A percentile compares a stretch with the other conserved stretches of the same genome.
phyloP scores from a whole-genome alignment of 2,797 vertebrate species.

The Selene dorsalis region DNA sequence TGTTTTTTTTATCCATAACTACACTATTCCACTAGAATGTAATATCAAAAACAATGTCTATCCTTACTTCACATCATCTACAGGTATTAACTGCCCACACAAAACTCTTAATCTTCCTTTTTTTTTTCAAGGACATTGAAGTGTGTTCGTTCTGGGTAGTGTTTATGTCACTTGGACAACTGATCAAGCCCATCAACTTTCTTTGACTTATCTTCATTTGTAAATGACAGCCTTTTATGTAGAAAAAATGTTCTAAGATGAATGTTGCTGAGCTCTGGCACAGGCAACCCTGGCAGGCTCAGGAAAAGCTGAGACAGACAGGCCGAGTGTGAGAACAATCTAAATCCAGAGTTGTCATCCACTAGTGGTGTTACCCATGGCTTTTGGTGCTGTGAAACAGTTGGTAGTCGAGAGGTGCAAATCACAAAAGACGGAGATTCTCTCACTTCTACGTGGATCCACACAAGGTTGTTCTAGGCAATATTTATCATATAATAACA shows the following conservation, averaged over 20 bases:
- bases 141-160: too few species aligned
- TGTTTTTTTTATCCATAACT: too few species aligned
- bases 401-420: constrained; percentile 65
- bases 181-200: not conserved
- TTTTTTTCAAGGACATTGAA: constrained; percentile 5
- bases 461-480: constrained; percentile 33
- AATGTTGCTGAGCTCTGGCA: constrained; percentile 2
- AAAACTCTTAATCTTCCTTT: constrained; percentile 1
- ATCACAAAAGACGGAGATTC: constrained; percentile 64
- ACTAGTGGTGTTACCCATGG: constrained; percentile 33
- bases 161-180: too few species aligned
- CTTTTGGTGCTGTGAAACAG: constrained; percentile 63
- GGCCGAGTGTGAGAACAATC: constrained; percentile 29
- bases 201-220: not conserved
- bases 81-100: not conserved
- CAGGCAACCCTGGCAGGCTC: not conserved
- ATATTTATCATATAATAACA: constrained; percentile 68
- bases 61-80: not conserved
- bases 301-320: not conserved
- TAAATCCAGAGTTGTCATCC: constrained; percentile 30
- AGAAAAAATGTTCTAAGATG: not conserved
- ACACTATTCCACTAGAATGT: too few species aligned
- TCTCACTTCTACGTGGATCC: constrained; percentile 54
- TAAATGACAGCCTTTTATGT: not conserved
- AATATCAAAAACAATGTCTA: not conserved